Base-by-base conservation (phyloP, 2,797 vertebrate genomes). In the Microtus californicus region DNA sequence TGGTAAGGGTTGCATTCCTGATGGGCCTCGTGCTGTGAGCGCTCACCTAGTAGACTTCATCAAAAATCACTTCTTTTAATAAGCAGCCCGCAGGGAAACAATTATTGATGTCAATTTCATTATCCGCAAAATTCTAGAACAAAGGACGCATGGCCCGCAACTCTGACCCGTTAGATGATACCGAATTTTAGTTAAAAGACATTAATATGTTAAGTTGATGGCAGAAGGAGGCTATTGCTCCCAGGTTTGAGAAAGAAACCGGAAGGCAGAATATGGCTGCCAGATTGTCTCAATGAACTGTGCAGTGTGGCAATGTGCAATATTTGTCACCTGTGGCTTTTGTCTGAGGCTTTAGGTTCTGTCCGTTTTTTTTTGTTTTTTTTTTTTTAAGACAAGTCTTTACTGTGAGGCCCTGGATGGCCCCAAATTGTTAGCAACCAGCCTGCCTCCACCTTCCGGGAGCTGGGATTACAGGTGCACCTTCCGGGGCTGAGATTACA, bases 91-190 rank as follows among this genome's bases (percentile, higher is more conserved):
- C 89, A 56, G 89, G 96, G 96, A 97, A 97, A 96, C 96, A 95
- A 95, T 95, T 89, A 94, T 93, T 95, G 97, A 79, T 93, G 97
- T 96, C 97, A 97, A 95, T 79, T 97, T 97, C 87, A 97, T 97
- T 96, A 93, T 54, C 91, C 69, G 78, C 81, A 85, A 92, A 83
- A 43, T 96, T 97, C 88, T 94, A 93, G 95, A 95, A 96, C 96
- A 95, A 95, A 95, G 96, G 61, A 21, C 51, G 81, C 90, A 93
- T 73, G 43, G 59, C 92, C 92, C 87, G 54, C 14, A 48, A 45
- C 78, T 89, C 78, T 74, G 79, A 96, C 91, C 93, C 91, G 37
- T 78, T 94, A 34, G 6, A 67, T 93, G 96, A 96, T 51, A 95
- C 71, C 78, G 80, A 87, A 93, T 96, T 96, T 97, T 97, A 93